A percentile compares a stretch with the other conserved stretches of the same genome.
These are phyloP conservation scores for Crocuta crocuta DNA, from an alignment of 2,113 vertebrate species.

Conservation along the genomic window DNA sequence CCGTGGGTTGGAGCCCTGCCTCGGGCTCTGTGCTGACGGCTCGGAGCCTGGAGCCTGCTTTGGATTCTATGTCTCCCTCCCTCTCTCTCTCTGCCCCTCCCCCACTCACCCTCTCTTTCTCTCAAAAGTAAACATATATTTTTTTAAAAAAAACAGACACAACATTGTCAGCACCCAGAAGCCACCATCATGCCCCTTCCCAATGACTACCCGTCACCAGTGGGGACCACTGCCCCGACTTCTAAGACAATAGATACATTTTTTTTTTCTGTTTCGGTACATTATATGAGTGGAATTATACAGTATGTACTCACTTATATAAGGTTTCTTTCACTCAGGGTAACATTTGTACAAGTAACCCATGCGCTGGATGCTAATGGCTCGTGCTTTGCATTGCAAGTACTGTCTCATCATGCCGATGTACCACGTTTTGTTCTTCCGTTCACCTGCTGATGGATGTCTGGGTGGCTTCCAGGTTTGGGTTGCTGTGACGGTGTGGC, in stretches of 20 bases:
- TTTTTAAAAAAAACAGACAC: not conserved
- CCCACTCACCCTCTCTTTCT: no score
- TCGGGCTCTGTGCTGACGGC: no score
- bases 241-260: not conserved
- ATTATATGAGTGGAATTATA: not conserved
- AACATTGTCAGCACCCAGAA: not conserved
- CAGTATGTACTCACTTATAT: not conserved
- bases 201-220: not conserved
- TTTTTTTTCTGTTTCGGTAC: not conserved
- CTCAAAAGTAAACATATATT: no score
- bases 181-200: not conserved
- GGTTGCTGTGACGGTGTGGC: not conserved
- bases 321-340: not conserved
- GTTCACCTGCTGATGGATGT: not conserved
- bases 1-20: no score
- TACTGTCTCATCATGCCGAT: not conserved
- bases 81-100: no score
- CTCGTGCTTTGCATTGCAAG: not conserved
- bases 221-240: not conserved
- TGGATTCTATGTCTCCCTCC: no score
- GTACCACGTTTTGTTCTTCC: not conserved
- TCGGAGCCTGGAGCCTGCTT: no score
- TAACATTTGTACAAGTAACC: not conserved
- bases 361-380: not conserved
- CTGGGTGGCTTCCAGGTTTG: not conserved